phyloP scores from a whole-genome alignment of 2,113 vertebrate species.

The Sakesphorus luctuosus region DNA sequence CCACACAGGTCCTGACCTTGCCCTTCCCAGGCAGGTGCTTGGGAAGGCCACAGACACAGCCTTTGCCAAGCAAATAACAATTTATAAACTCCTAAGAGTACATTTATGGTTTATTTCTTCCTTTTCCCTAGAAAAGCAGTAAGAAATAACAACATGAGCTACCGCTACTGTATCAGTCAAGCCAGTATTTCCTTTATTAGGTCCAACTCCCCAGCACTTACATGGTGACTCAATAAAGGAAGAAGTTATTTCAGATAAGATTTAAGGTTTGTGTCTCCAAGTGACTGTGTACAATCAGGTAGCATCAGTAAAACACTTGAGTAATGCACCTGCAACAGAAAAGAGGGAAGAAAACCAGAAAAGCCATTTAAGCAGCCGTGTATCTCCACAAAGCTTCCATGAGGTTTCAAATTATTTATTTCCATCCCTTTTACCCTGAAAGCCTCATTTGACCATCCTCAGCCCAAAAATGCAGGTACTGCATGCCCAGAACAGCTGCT shows the following conservation, averaged over 20 bases:
- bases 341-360: not conserved
- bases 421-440: not conserved
- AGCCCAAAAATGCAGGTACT: not conserved
- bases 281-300: slow-evolving; percentile 60
- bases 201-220: slow-evolving; percentile 58
- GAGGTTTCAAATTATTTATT: not conserved
- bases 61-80: not conserved
- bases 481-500: not conserved
- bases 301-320: slow-evolving; percentile 23
- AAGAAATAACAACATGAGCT: not conserved
- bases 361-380: not conserved
- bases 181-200: slow-evolving; percentile 79
- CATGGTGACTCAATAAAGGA: slow-evolving; percentile 75
- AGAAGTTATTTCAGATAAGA: slow-evolving; percentile 66
- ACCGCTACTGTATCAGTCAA: slow-evolving; percentile 27
- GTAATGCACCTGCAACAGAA: slow-evolving; percentile 69
- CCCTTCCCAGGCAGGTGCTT: not conserved
- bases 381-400: not conserved
- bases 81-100: not conserved
- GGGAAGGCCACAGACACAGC: accelerated
- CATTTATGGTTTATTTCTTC: not conserved
- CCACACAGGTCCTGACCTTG: not conserved
- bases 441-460: not conserved
- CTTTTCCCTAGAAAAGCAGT: not conserved
- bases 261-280: slow-evolving; percentile 71